phyloP scores from a whole-genome alignment of 2,113 vertebrate genomes.

The Silurus meridionalis region DNA sequence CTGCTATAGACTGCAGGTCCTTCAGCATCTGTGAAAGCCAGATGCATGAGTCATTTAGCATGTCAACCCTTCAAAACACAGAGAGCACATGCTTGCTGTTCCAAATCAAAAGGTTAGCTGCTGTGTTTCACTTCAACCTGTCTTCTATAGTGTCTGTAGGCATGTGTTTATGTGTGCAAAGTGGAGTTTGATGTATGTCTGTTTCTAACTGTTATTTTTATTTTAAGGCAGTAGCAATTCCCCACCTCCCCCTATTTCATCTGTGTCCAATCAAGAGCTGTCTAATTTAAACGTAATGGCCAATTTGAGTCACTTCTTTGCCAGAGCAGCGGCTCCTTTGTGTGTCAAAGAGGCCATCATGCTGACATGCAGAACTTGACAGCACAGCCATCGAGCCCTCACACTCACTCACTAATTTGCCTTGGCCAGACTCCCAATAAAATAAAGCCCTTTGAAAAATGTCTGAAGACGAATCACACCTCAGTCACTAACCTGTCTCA shows the following conservation, averaged over 20 bases:
- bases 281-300: constrained; percentile 45
- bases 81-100: constrained; percentile 39
- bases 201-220: constrained; percentile 41
- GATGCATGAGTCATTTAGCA: constrained; percentile 39
- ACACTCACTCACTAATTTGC: constrained; percentile 24
- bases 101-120: constrained; percentile 51
- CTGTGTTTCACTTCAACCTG: constrained; percentile 49
- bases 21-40: constrained; percentile 32
- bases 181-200: constrained; percentile 23
- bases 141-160: background rate
- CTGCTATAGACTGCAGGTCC: constrained; percentile 28
- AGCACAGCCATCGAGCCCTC: constrained; percentile 24
- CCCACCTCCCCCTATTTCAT: background rate
- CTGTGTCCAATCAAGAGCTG: constrained; percentile 27
- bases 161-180: constrained; percentile 31
- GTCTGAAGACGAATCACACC: constrained; percentile 16
- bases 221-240: constrained; percentile 36
- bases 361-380: constrained; percentile 24
- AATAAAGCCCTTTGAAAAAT: constrained; percentile 22
- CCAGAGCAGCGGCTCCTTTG: constrained; percentile 33
- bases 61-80: constrained; percentile 35
- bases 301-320: constrained; percentile 32
- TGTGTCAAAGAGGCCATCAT: constrained; percentile 24
- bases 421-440: constrained; percentile 33
- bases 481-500: constrained; percentile 24